phyloP scores from a whole-genome alignment of 2,797 vertebrate genomes.

The Coregonus suidteri region DNA sequence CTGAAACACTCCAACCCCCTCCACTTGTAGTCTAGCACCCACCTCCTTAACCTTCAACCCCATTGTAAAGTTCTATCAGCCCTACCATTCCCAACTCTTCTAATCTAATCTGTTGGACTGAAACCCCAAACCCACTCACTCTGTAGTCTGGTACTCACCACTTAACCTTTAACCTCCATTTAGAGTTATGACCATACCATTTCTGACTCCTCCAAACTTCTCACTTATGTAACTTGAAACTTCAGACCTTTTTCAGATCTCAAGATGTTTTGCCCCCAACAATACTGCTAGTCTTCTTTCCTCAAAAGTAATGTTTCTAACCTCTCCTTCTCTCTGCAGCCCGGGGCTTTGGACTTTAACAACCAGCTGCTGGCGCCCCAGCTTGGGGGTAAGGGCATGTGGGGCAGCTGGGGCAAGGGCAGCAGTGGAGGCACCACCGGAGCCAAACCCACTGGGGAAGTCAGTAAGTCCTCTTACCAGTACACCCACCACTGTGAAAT shows the following conservation, averaged over 20 bases:
- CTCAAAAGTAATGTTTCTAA: background rate
- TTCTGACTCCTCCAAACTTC: background rate
- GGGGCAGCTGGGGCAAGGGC: conserved; percentile 95
- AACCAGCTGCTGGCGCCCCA: conserved; percentile 91
- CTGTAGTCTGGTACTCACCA: background rate
- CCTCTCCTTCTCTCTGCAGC: conserved; percentile 66
- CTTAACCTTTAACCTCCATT: background rate
- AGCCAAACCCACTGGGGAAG: conserved; percentile 78
- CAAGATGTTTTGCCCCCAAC: too few relatives aligned
- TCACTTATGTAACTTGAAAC: too few relatives aligned
- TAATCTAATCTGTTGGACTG: background rate
- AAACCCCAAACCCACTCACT: background rate
- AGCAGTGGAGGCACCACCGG: conserved; percentile 92
- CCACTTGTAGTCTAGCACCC: background rate
- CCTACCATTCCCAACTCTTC: background rate
- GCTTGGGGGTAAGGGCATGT: conserved; percentile 83
- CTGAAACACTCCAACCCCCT: background rate
- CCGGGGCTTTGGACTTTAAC: conserved; percentile 90
- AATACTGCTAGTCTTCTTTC: background rate
- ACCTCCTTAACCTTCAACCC: background rate
- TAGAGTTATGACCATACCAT: background rate
- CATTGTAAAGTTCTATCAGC: background rate
- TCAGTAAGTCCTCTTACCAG: conserved; percentile 43
- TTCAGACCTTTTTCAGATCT: too few relatives aligned
- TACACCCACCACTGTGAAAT: background rate